Evolutionary conservation across 2,888 invertebrate species (phyloP), one percentile per base, ranked within the genome.

Genomic region (Bombylius major): DNA sequence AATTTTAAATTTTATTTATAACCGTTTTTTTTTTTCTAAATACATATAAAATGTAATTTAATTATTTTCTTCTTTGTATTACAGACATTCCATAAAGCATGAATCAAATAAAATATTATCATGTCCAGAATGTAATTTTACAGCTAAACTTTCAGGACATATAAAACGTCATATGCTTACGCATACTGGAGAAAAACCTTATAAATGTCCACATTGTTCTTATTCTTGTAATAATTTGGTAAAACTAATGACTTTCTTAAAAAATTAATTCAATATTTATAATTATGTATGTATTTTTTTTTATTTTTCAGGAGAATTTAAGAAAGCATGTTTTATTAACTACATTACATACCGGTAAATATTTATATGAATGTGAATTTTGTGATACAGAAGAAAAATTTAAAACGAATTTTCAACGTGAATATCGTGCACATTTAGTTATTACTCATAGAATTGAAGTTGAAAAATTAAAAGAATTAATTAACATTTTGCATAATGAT

Each of bases 321-420:
- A 81, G 93, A 5, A 92, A 93, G 67, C 94, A 94, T 73, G 84
- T 91, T 4, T 74, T 90, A 1, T 82, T 82, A 44, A 89, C 89
- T 11, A 83, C 81, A 55, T 83, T 86, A 53, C 94, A 94, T 74
- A 80, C 81, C 0, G 89, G 88, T 2, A 80, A 85, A 66, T 82
- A 76, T 57, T 79, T 94, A 47, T 94, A 93, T 72, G 82, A 85
- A 58, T 94, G 94, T 68, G 77, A 78, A 54, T 76, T 79, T 52
- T 91, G 90, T 69, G 64, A 52, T 6, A 14, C 31, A 11, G 53
- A 48, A 23, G 48, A 59, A 14, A 13, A 61, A 8, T 74, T 65
- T 51, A 67, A 65, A 55, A 69, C 67, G 5, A 74, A 75, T 60
- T 68, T 63, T 39, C 64, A 62, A 50, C 64, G 64, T 49, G 70